A percentile compares a stretch with the other conserved stretches of the same genome.
Conservation (phyloP, 1,140 invertebrate species). For the Drosophila teissieri region DNA sequence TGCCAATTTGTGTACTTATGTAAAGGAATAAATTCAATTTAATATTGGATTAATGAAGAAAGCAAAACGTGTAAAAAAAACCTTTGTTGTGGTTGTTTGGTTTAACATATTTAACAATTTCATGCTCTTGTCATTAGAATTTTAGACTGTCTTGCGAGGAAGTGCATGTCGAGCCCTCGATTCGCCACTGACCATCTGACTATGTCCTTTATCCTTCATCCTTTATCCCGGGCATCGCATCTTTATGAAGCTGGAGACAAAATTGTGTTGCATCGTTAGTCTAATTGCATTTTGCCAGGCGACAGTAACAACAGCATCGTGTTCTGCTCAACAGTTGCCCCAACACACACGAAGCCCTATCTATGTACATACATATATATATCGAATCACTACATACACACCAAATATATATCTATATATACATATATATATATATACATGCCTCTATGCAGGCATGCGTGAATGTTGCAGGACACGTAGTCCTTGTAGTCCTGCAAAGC, state of each 20-base stretch:
- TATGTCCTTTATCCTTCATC: neutral
- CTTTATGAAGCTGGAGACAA: constrained; percentile 75
- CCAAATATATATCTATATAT: neutral
- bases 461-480: constrained; percentile 54
- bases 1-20: neutral
- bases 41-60: too few species aligned
- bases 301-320: constrained; percentile 58
- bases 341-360: neutral
- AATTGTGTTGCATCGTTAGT: constrained; percentile 82
- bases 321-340: constrained; percentile 35
- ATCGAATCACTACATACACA: neutral
- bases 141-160: too few species aligned
- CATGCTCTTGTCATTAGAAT: too few species aligned
- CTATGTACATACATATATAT: neutral
- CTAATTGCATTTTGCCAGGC: constrained; percentile 75
- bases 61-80: too few species aligned
- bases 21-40: too few species aligned
- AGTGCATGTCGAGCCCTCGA: constrained; percentile 2
- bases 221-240: constrained; percentile 31
- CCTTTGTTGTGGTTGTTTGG: too few species aligned
- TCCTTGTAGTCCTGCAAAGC: constrained; percentile 14
- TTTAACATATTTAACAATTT: too few species aligned
- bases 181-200: constrained; percentile 27
- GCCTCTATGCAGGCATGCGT: constrained; percentile 55
- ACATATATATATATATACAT: constrained; percentile 5